Base-by-base conservation (phyloP, 2,113 vertebrate genomes). In the Micromys minutus region DNA sequence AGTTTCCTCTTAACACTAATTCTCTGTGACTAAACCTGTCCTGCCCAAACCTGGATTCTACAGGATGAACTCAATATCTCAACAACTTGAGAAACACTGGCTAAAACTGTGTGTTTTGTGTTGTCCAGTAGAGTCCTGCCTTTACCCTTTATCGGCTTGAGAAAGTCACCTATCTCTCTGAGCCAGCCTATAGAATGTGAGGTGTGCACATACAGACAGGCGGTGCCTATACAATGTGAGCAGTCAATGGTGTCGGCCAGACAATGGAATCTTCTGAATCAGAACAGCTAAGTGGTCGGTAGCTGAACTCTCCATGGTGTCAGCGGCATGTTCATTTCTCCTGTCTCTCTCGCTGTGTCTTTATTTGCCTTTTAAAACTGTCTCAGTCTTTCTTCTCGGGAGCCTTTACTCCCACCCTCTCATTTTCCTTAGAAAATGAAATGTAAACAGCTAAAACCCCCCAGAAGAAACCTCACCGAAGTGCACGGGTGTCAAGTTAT, bases 391-490 rank as follows among this genome's bases (percentile, higher is more conserved):
- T 81, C 74, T 71, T 93, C 91, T 80, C 47, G 1, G 31, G 7
- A 72, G 50, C 45, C 29, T 57, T 71, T 39, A 92, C n/a, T 29
- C 67, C 15, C 17, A 11, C 50, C 12, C 29, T 93, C 80, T 77
- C 31, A 29, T 85, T 76, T 95, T 93, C 74, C 31, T 95, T 94
- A 69, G 17, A 84, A 39, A 91, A 93, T 75, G 21, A 89, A 85
- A 87, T 90, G 50, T 81, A 80, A 96, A 67, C 34, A 81, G 59
- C 52, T 29, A 83, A 72, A 52, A 76, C 59, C 13, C 81, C 81
- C 90, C 61, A 67, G 74, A 83, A 63, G 15, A n/a, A 65, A 67
- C 29, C n/a, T 75, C 29, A 16, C 77, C 45, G 6, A 72, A 55
- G 42, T 89, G 55, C 59, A 36, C n/a, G 2, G n/a, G 22, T 39